These are phyloP conservation scores for Corapipo altera DNA, from an alignment of 2,113 vertebrate species.

Conservation along the genomic window DNA sequence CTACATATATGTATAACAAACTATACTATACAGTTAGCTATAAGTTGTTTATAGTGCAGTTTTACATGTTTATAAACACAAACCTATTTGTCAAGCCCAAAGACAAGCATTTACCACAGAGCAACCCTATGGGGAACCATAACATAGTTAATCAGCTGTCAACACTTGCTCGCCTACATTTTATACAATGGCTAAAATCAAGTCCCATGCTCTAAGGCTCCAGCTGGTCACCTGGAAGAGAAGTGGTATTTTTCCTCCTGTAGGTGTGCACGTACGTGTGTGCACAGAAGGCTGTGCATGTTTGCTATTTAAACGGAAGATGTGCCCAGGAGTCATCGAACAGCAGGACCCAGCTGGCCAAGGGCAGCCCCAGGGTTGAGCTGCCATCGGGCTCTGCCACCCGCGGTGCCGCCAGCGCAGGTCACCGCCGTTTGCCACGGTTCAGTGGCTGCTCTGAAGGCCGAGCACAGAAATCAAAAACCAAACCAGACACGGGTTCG, in stretches of 20 bases:
- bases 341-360: not conserved
- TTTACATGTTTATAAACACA: not conserved
- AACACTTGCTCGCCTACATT: not conserved
- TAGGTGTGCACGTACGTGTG: accelerated
- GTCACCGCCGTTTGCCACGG: not conserved
- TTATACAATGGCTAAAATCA: not conserved
- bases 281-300: accelerated
- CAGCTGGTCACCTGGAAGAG: not conserved
- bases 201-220: not conserved
- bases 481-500: accelerated
- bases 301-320: accelerated
- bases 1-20: not conserved
- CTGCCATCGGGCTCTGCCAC: accelerated
- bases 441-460: not conserved
- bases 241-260: not conserved
- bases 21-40: not conserved
- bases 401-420: not conserved
- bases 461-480: not conserved
- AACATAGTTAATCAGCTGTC: not conserved
- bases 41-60: not conserved
- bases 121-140: not conserved
- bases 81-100: not conserved
- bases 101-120: not conserved
- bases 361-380: not conserved
- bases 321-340: not conserved